Evolutionary conservation across 2,113 vertebrate species (phyloP), one percentile per base, ranked within the genome.

Genomic region (Syngnathus floridae): DNA sequence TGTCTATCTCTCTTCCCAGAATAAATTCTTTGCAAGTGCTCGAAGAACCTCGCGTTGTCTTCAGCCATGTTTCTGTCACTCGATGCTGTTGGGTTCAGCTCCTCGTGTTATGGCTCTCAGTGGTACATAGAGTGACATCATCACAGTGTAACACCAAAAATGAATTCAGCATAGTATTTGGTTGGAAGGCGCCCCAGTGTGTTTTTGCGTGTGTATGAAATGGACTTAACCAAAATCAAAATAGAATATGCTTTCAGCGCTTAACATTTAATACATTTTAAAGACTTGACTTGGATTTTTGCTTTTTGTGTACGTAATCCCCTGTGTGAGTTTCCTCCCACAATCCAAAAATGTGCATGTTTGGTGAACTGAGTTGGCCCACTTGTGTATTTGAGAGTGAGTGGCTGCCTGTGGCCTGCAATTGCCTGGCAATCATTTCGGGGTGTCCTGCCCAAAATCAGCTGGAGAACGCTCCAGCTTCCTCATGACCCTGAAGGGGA

Each of bases 51-150:
- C 16, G 21, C n/a, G 19, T 9, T 37, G 36, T 69, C 55, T 41
- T 51, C 70, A 41, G 37, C 36, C 58, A 60, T 59, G 36, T 38
- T 60, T 60, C 58, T 5, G 17, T 59, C 57, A 40, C 26, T 11
- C 13, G 7, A 13, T 16, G 0, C 2, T 56, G 22, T 7, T 14
- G 52, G 31, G 22, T 31, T 55, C 4, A 6, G 22, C 36, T 59
- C 56, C 56, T 38, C 56, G n/a, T 3, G 17, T 37, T 59, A 59
- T 4, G 7, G 17, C 9, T 11, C 56, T 37, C 9, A n/a, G 36
- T n/a, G 11, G 12, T 31, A 55, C 12, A 10, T 35, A 35, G 19
- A 38, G 36, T 59, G 36, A 59, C 36, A 21, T 59, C 57, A 59
- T 40, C 36, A 21, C 17, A 36, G 19, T 21, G 36, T 16, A 35